Evolutionary conservation across 2,797 vertebrate species (phyloP).

Genomic region (Trematomus bernacchii): DNA sequence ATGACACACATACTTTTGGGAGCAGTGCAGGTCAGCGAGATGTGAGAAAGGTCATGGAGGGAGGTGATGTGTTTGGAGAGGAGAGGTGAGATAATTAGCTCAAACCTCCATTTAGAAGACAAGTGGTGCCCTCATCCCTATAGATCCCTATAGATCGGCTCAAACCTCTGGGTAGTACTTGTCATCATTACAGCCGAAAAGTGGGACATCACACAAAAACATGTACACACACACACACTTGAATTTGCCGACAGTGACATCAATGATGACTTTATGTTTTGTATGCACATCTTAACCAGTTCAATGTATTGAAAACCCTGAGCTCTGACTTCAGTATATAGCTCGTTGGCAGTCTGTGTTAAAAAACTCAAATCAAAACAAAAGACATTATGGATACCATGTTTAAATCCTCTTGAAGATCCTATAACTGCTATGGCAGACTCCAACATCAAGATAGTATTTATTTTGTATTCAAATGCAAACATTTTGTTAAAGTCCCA

Average conservation of each 20-base stretch:
- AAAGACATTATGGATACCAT: background rate
- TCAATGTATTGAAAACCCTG: background rate
- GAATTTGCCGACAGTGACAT: background rate
- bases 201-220: slow-evolving; percentile 51
- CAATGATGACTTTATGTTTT: slow-evolving; percentile 22
- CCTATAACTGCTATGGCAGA: no score
- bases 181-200: slow-evolving; percentile 70
- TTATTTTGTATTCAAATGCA: no score
- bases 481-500: no score
- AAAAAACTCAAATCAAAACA: background rate
- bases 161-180: slow-evolving; percentile 67
- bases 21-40: slow-evolving; percentile 37
- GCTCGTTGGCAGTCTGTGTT: background rate
- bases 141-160: slow-evolving; percentile 62
- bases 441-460: no score
- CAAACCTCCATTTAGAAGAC: slow-evolving; percentile 73
- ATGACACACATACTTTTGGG: background rate
- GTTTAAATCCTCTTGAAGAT: background rate
- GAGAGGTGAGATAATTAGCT: slow-evolving; percentile 70
- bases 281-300: no score
- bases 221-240: slow-evolving; percentile 17
- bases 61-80: slow-evolving; percentile 28
- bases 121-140: slow-evolving; percentile 68
- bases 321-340: background rate
- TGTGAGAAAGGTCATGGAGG: slow-evolving; percentile 51